Conservation (phyloP, 2,797 vertebrate species). For the Anguilla megastoma region DNA sequence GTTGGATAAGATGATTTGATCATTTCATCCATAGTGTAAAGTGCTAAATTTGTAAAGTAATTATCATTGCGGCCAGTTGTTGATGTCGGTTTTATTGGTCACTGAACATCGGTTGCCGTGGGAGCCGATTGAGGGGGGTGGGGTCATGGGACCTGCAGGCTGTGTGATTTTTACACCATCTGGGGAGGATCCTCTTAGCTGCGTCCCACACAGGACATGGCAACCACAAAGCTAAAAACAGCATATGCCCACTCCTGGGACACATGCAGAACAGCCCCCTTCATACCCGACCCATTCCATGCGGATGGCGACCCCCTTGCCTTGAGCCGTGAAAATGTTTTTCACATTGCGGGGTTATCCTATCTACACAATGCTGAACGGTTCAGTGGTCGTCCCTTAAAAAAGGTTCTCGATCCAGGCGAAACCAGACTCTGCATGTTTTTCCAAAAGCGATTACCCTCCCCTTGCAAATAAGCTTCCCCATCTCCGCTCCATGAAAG, state of each 20-base stretch:
- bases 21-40: not conserved
- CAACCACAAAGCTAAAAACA: not conserved
- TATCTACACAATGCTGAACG: not conserved
- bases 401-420: not conserved
- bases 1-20: slow-evolving; percentile 19
- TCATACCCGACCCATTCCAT: not conserved
- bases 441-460: slow-evolving; percentile 15
- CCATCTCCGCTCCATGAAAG: not conserved
- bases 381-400: not conserved
- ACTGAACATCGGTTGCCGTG: slow-evolving; percentile 47
- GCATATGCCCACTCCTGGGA: too few relatives aligned
- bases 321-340: slow-evolving; percentile 54
- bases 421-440: slow-evolving; percentile 22
- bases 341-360: not conserved
- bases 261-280: not conserved
- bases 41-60: slow-evolving; percentile 21
- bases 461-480: not conserved
- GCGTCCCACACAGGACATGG: not conserved
- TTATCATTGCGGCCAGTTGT: slow-evolving; percentile 63
- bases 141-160: slow-evolving; percentile 25
- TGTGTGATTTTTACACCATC: slow-evolving; percentile 63
- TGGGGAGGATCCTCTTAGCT: slow-evolving; percentile 55
- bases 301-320: slow-evolving; percentile 58
- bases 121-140: slow-evolving; percentile 57
- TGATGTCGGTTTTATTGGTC: slow-evolving; percentile 52